Conservation (phyloP, 2,888 invertebrate genomes). For the Chorisops tibialis region DNA sequence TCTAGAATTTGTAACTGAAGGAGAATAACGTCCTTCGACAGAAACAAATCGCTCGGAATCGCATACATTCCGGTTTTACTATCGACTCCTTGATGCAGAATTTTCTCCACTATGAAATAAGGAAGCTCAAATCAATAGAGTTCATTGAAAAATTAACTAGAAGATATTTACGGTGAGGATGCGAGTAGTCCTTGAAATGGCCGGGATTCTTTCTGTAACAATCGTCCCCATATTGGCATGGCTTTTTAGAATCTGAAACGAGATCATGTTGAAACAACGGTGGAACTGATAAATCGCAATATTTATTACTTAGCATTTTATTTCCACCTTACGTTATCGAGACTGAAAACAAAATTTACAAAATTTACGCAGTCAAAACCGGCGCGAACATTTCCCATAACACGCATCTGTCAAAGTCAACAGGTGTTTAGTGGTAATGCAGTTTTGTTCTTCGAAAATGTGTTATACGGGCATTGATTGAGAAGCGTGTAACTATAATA, state of each 20-base stretch:
- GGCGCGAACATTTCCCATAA: no score
- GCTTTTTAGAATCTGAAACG: conserved; percentile 47
- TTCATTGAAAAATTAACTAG: not conserved
- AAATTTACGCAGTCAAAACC: no score
- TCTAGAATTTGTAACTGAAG: conserved; percentile 61
- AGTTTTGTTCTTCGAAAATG: no score
- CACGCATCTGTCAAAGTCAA: no score
- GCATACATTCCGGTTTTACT: conserved; percentile 50
- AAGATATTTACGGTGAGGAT: conserved; percentile 67
- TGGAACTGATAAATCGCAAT: no score
- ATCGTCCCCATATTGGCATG: conserved; percentile 71
- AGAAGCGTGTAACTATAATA: no score
- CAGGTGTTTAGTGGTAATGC: no score
- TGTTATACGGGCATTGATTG: no score
- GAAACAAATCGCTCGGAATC: conserved; percentile 57
- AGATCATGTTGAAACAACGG: no score
- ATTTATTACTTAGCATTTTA: no score
- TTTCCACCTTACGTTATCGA: no score
- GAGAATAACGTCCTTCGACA: conserved; percentile 56
- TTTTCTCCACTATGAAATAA: conserved; percentile 61
- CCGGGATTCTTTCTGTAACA: conserved; percentile 82
- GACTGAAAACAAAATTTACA: no score
- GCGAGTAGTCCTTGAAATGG: conserved; percentile 77
- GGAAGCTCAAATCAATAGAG: not conserved
- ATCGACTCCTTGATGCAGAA: conserved; percentile 55